Evolutionary conservation across 2,888 invertebrate species (phyloP).

Genomic region (Luperina testacea): DNA sequence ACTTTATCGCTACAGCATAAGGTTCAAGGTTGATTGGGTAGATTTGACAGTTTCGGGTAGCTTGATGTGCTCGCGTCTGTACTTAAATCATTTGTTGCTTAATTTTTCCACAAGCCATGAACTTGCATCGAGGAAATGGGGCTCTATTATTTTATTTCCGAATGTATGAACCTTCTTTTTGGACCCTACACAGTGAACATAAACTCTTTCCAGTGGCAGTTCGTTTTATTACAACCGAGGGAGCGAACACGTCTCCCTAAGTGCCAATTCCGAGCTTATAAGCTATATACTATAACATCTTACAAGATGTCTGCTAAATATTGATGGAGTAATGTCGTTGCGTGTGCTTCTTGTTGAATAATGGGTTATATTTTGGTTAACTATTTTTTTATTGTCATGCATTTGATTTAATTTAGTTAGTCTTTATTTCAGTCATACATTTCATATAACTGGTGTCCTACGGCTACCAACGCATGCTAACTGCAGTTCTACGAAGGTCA

Average conservation of each 20-base stretch:
- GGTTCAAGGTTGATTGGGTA: too few species aligned
- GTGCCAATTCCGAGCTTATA: constrained; percentile 64
- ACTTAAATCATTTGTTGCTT: not conserved
- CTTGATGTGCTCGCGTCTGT: too few species aligned
- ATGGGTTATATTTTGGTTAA: not conserved
- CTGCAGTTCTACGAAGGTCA: too few species aligned
- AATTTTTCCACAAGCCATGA: not conserved
- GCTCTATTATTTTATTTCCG: not conserved
- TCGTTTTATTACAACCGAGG: constrained; percentile 64
- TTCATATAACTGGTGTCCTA: not conserved
- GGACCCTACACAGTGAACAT: constrained; percentile 3
- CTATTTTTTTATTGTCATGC: not conserved
- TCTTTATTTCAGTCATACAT: not conserved
- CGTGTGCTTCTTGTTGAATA: not conserved
- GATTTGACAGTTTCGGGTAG: too few species aligned
- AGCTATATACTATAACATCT: constrained; percentile 57
- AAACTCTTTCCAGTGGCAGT: constrained; percentile 53
- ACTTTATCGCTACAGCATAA: too few species aligned
- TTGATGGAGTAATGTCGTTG: constrained; percentile 45
- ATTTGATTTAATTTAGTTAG: not conserved
- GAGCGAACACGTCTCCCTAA: constrained; percentile 65
- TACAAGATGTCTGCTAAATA: constrained; percentile 57
- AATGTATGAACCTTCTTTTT: constrained; percentile 32
- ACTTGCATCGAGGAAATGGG: not conserved
- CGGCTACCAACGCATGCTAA: too few species aligned